phyloP scores from a whole-genome alignment of 2,113 vertebrate species.

The Sardina pilchardus region DNA sequence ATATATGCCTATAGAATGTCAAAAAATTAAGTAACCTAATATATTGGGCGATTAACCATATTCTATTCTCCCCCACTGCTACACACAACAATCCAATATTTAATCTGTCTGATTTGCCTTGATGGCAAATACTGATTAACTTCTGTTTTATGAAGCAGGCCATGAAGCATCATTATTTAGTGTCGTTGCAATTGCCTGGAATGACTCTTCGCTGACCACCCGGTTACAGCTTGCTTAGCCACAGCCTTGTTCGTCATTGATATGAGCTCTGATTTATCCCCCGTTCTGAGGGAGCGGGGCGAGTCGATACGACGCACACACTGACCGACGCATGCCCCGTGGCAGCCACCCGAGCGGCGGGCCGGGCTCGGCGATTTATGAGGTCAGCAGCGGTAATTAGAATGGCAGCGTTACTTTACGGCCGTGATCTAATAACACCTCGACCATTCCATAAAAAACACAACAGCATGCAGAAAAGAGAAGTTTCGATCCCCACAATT shows the following conservation, averaged over 20 bases:
- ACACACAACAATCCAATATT: not conserved
- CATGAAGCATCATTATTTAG: not conserved
- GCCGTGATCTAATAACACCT: slow-evolving; percentile 39
- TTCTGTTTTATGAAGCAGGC: not conserved
- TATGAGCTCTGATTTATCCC: not conserved
- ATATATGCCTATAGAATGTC: not conserved
- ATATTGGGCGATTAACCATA: not conserved
- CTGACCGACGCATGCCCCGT: not conserved
- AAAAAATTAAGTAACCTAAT: not conserved
- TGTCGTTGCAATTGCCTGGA: not conserved
- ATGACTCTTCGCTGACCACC: not conserved
- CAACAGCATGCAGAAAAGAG: not conserved
- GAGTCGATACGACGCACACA: not conserved
- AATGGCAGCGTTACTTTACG: slow-evolving; percentile 22
- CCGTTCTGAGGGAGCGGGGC: not conserved
- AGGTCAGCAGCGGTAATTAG: slow-evolving; percentile 42
- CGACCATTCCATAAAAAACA: slow-evolving; percentile 27
- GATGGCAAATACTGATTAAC: not conserved
- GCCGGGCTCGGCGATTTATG: slow-evolving; percentile 31
- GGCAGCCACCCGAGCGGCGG: not conserved
- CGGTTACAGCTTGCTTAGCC: not conserved
- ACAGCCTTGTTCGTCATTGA: not conserved
- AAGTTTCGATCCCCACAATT: slow-evolving; percentile 12
- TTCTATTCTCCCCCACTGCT: not conserved
- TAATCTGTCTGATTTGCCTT: not conserved